Conservation (phyloP, 2,113 vertebrate genomes). For the Romanogobio albipinnatus region DNA sequence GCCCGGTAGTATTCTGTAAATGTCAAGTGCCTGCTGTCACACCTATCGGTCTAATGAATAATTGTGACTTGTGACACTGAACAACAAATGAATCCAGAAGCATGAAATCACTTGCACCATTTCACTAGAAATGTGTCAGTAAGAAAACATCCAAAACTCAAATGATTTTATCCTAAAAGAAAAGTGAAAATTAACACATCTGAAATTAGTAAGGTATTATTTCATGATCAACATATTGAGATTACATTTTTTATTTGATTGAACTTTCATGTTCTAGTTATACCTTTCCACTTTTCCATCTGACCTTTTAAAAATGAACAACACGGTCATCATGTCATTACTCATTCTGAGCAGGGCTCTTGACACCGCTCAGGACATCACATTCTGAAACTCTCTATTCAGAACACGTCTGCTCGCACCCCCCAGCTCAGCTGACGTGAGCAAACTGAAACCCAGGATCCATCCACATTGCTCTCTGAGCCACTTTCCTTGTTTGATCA, state of each 20-base stretch:
- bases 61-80: background rate
- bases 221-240: background rate
- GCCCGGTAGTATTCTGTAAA: background rate
- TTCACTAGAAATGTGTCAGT: background rate
- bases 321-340: background rate
- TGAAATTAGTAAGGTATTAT: background rate
- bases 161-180: background rate
- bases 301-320: background rate
- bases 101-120: background rate
- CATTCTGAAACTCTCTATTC: slow-evolving; percentile 36
- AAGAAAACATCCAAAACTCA: slow-evolving; percentile 56
- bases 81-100: background rate
- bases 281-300: background rate
- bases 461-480: background rate
- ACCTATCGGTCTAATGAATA: background rate
- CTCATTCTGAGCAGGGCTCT: background rate
- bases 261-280: background rate
- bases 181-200: background rate
- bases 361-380: background rate
- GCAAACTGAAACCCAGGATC: slow-evolving; percentile 1
- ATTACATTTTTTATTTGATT: background rate
- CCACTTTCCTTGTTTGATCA: slow-evolving; percentile 35
- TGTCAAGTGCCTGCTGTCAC: background rate
- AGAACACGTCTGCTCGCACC: background rate
- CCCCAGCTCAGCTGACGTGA: background rate